A percentile compares a stretch with the other conserved stretches of the same genome.
These are phyloP conservation scores for Pogona vitticeps DNA, from an alignment of 2,113 vertebrate genomes.

Conservation along the genomic window DNA sequence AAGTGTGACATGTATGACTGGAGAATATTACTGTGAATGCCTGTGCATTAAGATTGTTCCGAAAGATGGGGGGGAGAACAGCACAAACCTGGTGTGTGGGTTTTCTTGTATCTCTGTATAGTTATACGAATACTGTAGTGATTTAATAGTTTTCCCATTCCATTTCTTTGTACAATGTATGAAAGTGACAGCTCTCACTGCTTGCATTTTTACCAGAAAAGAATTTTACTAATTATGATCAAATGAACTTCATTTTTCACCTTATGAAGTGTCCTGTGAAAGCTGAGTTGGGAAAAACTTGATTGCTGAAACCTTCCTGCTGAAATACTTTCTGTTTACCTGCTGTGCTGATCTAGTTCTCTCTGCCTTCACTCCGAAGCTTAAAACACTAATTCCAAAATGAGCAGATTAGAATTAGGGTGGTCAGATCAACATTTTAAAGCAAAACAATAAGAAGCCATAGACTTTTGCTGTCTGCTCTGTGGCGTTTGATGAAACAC, in stretches of 20 bases:
- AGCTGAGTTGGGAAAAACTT: not conserved
- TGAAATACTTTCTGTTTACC: not conserved
- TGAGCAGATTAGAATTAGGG: not conserved
- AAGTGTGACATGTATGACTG: not conserved
- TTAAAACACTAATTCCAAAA: constrained; percentile 14
- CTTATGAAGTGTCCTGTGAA: not conserved
- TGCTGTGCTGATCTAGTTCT: not conserved
- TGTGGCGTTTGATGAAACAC: not conserved
- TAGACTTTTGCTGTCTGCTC: not conserved
- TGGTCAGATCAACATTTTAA: not conserved
- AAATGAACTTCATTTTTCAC: not conserved
- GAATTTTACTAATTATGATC: not conserved
- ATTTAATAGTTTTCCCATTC: not conserved
- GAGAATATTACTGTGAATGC: not conserved
- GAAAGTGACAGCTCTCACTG: not conserved
- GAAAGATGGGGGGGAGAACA: not conserved
- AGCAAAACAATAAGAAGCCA: not conserved
- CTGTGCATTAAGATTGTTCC: not conserved
- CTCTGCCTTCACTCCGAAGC: not conserved
- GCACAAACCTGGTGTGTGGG: not conserved
- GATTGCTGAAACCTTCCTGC: not conserved
- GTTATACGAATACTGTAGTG: not conserved
- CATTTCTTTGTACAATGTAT: not conserved
- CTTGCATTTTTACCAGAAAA: not conserved
- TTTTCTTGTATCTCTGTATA: not conserved